Evolutionary conservation across 2,888 invertebrate species (phyloP).

Genomic region (Erebia epiphron): DNA sequence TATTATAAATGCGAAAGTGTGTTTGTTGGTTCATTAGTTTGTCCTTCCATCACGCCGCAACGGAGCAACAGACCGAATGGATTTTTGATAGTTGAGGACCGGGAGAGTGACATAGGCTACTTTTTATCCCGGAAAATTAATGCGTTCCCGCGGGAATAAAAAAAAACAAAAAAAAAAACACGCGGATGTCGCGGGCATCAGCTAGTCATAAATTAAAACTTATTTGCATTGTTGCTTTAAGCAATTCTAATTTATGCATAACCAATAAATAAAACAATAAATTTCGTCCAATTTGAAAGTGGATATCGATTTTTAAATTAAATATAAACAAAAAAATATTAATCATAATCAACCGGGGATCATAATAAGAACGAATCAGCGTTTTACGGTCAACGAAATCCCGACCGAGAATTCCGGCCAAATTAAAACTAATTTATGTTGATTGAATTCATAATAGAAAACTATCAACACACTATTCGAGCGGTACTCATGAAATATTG

Average conservation of each 20-base stretch:
- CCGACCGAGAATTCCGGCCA: constrained; percentile 62
- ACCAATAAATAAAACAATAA: constrained; percentile 12
- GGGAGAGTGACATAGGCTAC: no score
- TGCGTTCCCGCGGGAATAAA: no score
- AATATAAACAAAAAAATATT: constrained; percentile 62
- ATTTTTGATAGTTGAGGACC: no score
- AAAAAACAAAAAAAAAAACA: no score
- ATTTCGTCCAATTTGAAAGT: constrained; percentile 30
- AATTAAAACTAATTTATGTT: constrained; percentile 80
- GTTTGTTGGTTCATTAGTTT: no score
- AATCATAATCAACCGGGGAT: constrained; percentile 60
- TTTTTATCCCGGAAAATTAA: no score
- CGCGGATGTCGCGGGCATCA: no score
- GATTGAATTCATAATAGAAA: constrained; percentile 80
- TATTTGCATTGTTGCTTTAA: background rate
- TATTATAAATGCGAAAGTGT: no score
- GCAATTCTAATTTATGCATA: constrained; percentile 1
- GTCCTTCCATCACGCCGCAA: no score
- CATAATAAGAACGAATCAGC: constrained; percentile 60
- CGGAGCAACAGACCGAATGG: no score
- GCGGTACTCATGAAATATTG: constrained; percentile 53
- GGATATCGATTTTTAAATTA: constrained; percentile 50
- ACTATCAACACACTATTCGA: constrained; percentile 67
- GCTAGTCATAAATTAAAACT: background rate
- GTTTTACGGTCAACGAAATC: constrained; percentile 57